Conservation (phyloP, 1,140 invertebrate genomes). For the Diplogasteroides magnus region DNA sequence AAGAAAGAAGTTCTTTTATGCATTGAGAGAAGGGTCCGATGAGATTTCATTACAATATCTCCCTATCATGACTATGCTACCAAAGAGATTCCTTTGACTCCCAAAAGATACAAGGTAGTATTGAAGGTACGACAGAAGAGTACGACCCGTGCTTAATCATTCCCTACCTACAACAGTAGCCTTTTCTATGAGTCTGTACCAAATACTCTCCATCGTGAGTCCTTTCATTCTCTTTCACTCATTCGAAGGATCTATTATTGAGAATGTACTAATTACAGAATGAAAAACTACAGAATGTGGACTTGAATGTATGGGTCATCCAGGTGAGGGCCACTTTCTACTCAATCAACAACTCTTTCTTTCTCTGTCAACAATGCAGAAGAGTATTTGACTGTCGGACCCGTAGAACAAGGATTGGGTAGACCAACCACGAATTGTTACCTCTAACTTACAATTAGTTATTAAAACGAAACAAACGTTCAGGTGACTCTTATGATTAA, state of each 20-base stretch:
- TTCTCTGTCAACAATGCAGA: too few species aligned
- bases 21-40: neutral
- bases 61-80: neutral
- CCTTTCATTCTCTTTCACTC: conserved; percentile 4
- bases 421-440: too few species aligned
- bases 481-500: too few species aligned
- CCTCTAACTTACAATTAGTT: too few species aligned
- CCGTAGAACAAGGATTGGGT: too few species aligned
- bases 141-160: conserved; percentile 51
- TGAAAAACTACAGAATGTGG: conserved; percentile 52
- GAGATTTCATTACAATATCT: neutral
- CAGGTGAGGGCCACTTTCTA: conserved; percentile 9
- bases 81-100: neutral
- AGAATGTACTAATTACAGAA: conserved; percentile 39
- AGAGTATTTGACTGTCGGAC: too few species aligned
- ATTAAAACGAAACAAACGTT: too few species aligned
- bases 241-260: conserved; percentile 1
- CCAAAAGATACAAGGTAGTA: neutral
- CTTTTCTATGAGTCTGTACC: conserved; percentile 54
- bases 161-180: conserved; percentile 43
- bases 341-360: too few species aligned
- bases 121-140: conserved; percentile 44
- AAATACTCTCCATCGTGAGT: conserved; percentile 52
- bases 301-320: conserved; percentile 55
- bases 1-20: neutral